Conservation (phyloP, 92 coral and sea anemone species). For the Parazoanthus darwini region DNA sequence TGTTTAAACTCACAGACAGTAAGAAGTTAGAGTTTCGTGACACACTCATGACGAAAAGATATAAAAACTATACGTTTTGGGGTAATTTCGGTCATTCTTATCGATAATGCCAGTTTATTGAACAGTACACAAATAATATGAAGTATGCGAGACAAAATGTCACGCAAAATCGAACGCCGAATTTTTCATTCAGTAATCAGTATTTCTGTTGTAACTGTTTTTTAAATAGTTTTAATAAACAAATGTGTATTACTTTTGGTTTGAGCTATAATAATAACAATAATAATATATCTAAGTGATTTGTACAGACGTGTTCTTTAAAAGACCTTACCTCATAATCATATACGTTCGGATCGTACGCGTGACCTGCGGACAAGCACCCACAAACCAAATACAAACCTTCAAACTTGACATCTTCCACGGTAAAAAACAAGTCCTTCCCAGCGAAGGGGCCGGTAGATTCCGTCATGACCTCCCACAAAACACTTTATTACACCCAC, state of each 20-base stretch:
- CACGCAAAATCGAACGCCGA: neutral
- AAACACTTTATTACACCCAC: conserved; percentile 22
- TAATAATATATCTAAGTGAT: too few relatives aligned
- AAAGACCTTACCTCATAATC: too few relatives aligned
- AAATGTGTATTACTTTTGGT: neutral
- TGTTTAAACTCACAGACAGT: neutral
- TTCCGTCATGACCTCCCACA: conserved; percentile 51
- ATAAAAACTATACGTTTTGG: too few relatives aligned
- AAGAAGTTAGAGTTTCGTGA: too few relatives aligned
- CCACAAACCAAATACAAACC: conserved; percentile 60
- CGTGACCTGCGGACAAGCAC: too few relatives aligned
- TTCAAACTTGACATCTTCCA: conserved; percentile 74
- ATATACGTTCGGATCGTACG: too few relatives aligned
- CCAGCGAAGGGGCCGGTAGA: conserved; percentile 32
- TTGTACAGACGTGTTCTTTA: too few relatives aligned
- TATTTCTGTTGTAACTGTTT: neutral
- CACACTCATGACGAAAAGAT: too few relatives aligned
- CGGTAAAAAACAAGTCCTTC: conserved; percentile 62
- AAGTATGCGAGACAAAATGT: neutral
- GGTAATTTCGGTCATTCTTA: neutral
- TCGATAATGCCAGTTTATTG: neutral
- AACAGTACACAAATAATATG: neutral
- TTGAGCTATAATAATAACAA: neutral
- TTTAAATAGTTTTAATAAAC: neutral
- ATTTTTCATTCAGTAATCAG: neutral